Conservation (phyloP, 2,113 vertebrate species). For the Potamarius usumacintae region DNA sequence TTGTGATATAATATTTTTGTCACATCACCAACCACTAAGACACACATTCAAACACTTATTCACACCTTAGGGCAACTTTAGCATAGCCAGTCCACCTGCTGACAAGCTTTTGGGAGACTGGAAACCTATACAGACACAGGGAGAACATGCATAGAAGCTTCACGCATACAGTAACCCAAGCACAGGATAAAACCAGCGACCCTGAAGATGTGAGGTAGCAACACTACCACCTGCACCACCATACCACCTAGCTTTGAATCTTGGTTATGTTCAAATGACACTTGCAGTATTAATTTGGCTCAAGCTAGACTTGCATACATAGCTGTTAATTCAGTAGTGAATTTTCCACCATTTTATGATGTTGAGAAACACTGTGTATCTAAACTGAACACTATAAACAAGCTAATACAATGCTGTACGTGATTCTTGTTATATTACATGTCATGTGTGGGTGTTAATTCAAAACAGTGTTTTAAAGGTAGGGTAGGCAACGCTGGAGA, state of each 20-base stretch:
- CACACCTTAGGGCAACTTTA: neutral
- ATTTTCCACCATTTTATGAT: neutral
- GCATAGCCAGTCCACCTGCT: neutral
- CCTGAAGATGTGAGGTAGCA: no score
- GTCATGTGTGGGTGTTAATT: neutral
- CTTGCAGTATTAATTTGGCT: neutral
- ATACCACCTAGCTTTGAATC: neutral
- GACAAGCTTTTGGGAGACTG: neutral
- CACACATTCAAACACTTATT: neutral
- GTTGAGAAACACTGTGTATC: neutral
- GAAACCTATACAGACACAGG: neutral
- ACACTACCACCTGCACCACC: no score
- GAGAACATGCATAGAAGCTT: neutral
- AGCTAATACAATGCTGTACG: neutral
- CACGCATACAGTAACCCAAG: neutral
- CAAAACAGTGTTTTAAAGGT: neutral
- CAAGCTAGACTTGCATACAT: neutral
- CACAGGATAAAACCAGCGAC: no score
- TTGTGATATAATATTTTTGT: neutral
- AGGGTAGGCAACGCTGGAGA: no score
- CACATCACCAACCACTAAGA: neutral
- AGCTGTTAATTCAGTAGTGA: neutral
- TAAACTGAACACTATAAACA: neutral
- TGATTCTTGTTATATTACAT: neutral
- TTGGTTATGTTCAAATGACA: neutral